Evolutionary conservation across 2,113 vertebrate genomes (phyloP), one percentile per base, ranked within the genome.

Genomic region (Coryphaenoides rupestris): DNA sequence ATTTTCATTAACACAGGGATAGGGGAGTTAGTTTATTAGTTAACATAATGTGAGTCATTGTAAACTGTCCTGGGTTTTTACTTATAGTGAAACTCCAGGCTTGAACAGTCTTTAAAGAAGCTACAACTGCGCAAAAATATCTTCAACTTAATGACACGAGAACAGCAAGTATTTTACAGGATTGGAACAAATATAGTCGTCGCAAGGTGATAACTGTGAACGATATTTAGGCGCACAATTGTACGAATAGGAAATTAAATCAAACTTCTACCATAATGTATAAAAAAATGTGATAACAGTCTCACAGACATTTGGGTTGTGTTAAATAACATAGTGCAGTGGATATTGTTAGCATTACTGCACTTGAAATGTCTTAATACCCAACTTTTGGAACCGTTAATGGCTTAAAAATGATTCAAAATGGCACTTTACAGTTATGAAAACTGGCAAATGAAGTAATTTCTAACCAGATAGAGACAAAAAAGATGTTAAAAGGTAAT

Each of bases 391-490:
- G 57, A 65, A 82, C 69, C 68, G 68, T 72, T 72, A 55, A 69
- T 63, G 55, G 70, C 73, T 75, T 65, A 24, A 62, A 40, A 56
- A 69, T 72, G 71, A 73, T 70, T 70, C 64, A 71, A 68, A 72
- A 69, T 21, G 23, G 28, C 72, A 55, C 60, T 53, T 69, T 75
- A 28, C 50, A 62, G 68, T 23, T 61, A 68, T 33, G 59, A 75
- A 71, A 74, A 72, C 63, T 60, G 74, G 60, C 62, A 50, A 66
- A 58, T 68, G 73, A 26, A 57, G 67, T 58, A 63, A 68, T 65
- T 69, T 85, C 71, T 76, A 85, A 83, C 73, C 69, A 85, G 80
- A 85, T 66, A 58, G 72, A 82, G 75, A 75, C 19, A 19, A 22
- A 83, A 45, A 56, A 78, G 53, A 69, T 24, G 52, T 58, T 49